Conservation (phyloP, 1,140 invertebrate genomes). For the Temnothorax longispinosus region DNA sequence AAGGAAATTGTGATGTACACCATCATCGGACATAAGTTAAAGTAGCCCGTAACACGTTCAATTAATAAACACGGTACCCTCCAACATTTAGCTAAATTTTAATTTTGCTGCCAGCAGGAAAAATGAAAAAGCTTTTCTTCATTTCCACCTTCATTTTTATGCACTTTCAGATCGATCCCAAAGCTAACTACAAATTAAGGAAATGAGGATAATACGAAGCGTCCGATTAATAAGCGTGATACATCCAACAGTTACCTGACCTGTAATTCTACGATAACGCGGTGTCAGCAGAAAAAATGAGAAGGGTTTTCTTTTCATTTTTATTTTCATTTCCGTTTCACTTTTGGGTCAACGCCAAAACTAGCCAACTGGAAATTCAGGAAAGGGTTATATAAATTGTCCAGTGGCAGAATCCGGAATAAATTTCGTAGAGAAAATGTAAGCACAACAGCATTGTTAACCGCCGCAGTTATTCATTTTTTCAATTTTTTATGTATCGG, state of each 20-base stretch:
- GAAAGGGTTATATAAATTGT: background rate
- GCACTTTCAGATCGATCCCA: background rate
- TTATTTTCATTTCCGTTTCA: background rate
- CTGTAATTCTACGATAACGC: no score
- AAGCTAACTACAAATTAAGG: background rate
- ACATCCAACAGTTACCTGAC: background rate
- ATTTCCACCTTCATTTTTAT: background rate
- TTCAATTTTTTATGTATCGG: background rate
- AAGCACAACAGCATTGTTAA: background rate
- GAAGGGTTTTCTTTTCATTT: background rate
- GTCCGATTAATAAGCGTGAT: background rate
- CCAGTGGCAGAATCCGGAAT: background rate
- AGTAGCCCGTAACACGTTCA: background rate
- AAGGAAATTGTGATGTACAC: slow-evolving; percentile 43
- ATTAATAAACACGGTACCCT: slow-evolving; percentile 11
- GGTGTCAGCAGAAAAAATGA: background rate
- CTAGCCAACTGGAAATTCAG: background rate
- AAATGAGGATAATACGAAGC: background rate
- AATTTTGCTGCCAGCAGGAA: background rate
- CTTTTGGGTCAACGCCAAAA: background rate
- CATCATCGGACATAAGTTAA: slow-evolving; percentile 15
- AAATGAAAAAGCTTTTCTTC: background rate
- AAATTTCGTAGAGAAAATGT: background rate
- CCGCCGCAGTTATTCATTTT: background rate
- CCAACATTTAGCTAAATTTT: background rate